Evolutionary conservation across 35 echinoderm and acorn worm genomes (phyloP).

Genomic region (Ophioderma brevispina): DNA sequence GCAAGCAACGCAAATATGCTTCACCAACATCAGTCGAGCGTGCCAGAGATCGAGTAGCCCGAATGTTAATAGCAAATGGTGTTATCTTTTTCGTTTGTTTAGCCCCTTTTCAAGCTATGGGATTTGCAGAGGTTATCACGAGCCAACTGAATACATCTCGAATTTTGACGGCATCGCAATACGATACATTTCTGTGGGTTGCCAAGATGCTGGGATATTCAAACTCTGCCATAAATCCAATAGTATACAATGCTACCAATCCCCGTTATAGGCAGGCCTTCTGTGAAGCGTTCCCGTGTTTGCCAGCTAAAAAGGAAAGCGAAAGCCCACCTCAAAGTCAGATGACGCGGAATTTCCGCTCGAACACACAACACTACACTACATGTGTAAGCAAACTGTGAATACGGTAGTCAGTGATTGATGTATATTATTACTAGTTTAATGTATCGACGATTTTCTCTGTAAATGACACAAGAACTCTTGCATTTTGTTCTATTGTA

Average conservation of each 20-base stretch:
- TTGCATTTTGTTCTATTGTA: too few species aligned
- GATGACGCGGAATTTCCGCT: background rate
- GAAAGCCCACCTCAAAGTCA: background rate
- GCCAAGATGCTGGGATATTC: background rate
- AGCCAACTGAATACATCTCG: background rate
- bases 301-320: background rate
- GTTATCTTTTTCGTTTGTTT: slow-evolving; percentile 21
- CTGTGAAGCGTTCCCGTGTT: background rate
- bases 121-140: background rate
- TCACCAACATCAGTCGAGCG: background rate
- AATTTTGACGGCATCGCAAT: background rate
- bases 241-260: slow-evolving; percentile 36
- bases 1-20: background rate
- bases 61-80: slow-evolving; percentile 23
- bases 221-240: slow-evolving; percentile 37
- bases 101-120: background rate
- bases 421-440: too few species aligned
- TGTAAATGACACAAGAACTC: too few species aligned
- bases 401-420: background rate
- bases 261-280: slow-evolving; percentile 36
- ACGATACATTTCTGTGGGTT: background rate
- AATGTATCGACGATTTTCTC: too few species aligned
- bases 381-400: background rate
- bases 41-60: background rate
- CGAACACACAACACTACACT: background rate